These are phyloP conservation scores for Polypedilum pembai DNA, from an alignment of 1,140 invertebrate species.

Conservation along the genomic window DNA sequence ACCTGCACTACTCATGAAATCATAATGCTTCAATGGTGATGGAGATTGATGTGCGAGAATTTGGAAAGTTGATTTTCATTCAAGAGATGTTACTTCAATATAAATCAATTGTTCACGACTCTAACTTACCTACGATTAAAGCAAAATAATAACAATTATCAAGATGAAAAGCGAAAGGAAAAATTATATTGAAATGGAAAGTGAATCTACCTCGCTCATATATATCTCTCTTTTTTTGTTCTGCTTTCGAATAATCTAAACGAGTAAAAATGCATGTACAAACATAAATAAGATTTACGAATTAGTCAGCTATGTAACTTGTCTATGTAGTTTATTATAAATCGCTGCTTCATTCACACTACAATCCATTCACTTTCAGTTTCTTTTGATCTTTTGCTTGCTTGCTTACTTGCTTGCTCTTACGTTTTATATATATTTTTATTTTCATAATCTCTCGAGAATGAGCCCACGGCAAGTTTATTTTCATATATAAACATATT, in stretches of 20 bases:
- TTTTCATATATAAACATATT: conserved; percentile 10
- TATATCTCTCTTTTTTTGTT: too few species aligned
- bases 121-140: background rate
- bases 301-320: background rate
- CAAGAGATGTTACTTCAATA: too few species aligned
- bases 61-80: conserved; percentile 1
- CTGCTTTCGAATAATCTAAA: conserved; percentile 23
- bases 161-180: conserved; percentile 21
- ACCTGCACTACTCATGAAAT: background rate
- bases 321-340: background rate
- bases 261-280: background rate
- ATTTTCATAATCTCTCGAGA: conserved; percentile 8
- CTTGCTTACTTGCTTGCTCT: background rate
- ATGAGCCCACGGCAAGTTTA: background rate
- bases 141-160: background rate
- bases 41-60: background rate
- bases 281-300: conserved; percentile 16
- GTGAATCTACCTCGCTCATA: background rate
- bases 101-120: conserved; percentile 17
- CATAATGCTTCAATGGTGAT: background rate
- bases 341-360: background rate
- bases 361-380: background rate
- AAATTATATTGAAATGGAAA: background rate
- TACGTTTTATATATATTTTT: background rate
- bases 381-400: background rate